phyloP scores from a whole-genome alignment of 2,888 invertebrate genomes.

The Synanthedon andrenaeformis region DNA sequence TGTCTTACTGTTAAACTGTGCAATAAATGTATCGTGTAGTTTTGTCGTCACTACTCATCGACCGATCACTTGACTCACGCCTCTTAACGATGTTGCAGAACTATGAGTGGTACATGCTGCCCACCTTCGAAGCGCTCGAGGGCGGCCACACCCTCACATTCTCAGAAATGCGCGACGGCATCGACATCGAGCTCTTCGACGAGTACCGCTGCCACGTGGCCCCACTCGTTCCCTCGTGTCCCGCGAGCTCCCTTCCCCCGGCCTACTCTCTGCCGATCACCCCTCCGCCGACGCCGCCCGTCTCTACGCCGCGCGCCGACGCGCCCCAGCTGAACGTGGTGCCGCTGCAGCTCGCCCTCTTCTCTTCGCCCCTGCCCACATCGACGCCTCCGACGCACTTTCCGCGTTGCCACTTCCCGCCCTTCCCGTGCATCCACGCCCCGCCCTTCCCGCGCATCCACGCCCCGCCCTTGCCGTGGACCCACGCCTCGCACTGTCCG shows the following conservation, averaged over 20 bases:
- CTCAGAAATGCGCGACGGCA: slow-evolving; percentile 53
- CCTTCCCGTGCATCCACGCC: too few relatives aligned
- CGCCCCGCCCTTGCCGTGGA: too few relatives aligned
- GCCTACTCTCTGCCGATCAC: slow-evolving; percentile 4
- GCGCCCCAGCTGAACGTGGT: not conserved
- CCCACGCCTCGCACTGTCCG: too few relatives aligned
- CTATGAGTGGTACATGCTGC: slow-evolving; percentile 57
- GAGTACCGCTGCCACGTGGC: slow-evolving; percentile 52
- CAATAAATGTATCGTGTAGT: too few relatives aligned
- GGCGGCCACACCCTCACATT: slow-evolving; percentile 51
- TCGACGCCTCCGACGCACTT: slow-evolving; percentile 1
- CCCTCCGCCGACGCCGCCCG: slow-evolving; percentile 1
- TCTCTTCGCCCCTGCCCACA: not conserved
- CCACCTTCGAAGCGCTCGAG: slow-evolving; percentile 67
- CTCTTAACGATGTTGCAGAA: slow-evolving; percentile 43
- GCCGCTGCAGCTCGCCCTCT: not conserved
- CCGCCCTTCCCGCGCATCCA: too few relatives aligned
- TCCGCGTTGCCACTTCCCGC: too few relatives aligned
- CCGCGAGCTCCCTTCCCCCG: too few relatives aligned
- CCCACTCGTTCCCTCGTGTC: slow-evolving; percentile 15
- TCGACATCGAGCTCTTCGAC: slow-evolving; percentile 49
- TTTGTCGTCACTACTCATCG: too few relatives aligned
- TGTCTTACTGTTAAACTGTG: too few relatives aligned
- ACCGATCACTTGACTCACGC: too few relatives aligned
- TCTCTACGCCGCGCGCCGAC: not conserved